Conservation (phyloP, 2,797 vertebrate species). For the Myotis daubentonii region DNA sequence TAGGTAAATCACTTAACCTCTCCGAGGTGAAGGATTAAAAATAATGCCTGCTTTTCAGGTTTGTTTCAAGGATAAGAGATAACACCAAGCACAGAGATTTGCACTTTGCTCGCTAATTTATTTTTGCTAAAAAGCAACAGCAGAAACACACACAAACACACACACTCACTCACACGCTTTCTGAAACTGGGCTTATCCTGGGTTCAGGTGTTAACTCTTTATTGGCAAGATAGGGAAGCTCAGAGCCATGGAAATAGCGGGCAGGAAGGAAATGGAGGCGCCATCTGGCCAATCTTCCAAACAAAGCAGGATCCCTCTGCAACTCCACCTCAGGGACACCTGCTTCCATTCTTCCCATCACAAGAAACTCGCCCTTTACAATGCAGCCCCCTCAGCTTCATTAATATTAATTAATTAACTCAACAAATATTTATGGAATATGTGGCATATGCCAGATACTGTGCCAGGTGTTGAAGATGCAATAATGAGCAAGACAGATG, state of each 20-base stretch:
- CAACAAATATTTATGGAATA: not conserved
- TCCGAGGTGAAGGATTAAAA: conserved; percentile 25
- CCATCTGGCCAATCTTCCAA: not conserved
- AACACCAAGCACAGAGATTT: conserved; percentile 18
- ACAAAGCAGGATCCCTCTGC: not conserved
- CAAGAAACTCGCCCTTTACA: not conserved
- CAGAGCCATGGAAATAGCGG: not conserved
- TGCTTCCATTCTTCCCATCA: not conserved
- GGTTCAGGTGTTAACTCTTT: not conserved
- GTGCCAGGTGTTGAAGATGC: not conserved
- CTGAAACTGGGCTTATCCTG: not conserved
- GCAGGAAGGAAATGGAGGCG: not conserved
- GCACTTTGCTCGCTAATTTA: not conserved
- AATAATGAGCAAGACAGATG: not conserved
- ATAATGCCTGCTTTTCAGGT: not conserved
- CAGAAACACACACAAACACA: not conserved
- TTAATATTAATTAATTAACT: not conserved
- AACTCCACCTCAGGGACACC: too few species aligned
- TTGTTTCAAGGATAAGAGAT: conserved; percentile 23
- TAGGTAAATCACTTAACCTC: conserved; percentile 2
- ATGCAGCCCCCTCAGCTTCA: not conserved
- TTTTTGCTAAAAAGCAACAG: conserved; percentile 1
- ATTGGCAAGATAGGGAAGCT: not conserved
- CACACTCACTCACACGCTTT: not conserved
- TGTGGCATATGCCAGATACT: not conserved